Evolutionary conservation across 64 coral and sea anemone species (phyloP), one percentile per base, ranked within the genome.

Genomic region (Orbicella faveolata): DNA sequence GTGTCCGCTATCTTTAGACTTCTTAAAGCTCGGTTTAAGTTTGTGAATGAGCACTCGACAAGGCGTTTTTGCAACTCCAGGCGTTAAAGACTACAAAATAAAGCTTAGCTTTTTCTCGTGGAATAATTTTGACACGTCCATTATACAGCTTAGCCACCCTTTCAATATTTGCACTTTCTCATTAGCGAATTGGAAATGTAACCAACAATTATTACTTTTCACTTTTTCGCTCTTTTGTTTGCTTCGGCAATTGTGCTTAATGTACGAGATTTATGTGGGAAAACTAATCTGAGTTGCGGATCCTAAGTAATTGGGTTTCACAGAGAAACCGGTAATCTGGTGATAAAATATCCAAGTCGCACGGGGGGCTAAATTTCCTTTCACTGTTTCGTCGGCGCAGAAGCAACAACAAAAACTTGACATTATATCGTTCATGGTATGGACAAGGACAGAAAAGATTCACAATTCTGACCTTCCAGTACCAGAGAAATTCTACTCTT

Each of bases 101-200:
- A 70, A n/a, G 21, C 67, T 25, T n/a, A 25, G 0, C 5, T 67
- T 67, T 9, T 25, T n/a, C 21, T 70, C 9, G 67, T 10, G 6
- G 21, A 70, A 70, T 70, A 6, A 6, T 25, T 67, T 67, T 19
- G 6, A 19, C 62, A 19, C 19, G 18, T 3, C 23, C 1, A 5
- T 21, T 64, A 15, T 64, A 21, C 2, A 25, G 2, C 23, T 23
- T 11, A 70, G n/a, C 23, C 21, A 1, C 5, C 36, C 11, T 30
- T 85, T n/a, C 20, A 73, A 72, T 85, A 52, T 85, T 85, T 73
- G 37, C 82, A 1, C 23, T 67, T 18, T 1, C 16, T 67, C 36
- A 25, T 67, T 83, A 44, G 61, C 9, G 13, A 83, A 67, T 83
- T 63, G n/a, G 62, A 83, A 37, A 44, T 83, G 80, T 39, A 65